Evolutionary conservation across 2,888 invertebrate genomes (phyloP).

Genomic region (Dicyrtomina minuta): DNA sequence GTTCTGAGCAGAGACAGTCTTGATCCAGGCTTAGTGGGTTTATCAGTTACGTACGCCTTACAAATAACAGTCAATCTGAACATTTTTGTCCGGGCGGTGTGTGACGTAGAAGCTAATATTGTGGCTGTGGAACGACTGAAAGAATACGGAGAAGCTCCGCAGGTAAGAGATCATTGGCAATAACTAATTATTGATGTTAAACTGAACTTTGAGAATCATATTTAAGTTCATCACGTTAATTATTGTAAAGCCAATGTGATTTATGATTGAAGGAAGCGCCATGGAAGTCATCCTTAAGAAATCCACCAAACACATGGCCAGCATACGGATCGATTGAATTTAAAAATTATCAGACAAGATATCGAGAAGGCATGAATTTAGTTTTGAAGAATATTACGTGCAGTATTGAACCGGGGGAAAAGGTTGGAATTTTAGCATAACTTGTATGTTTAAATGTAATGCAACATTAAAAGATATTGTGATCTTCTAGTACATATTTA

Average conservation of each 20-base stretch:
- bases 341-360: conserved; percentile 57
- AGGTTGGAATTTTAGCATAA: too few relatives aligned
- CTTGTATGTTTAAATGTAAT: too few relatives aligned
- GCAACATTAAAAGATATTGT: too few relatives aligned
- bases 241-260: not conserved
- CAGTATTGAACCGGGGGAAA: conserved; percentile 57
- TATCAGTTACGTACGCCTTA: conserved; percentile 81
- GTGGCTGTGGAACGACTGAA: conserved; percentile 96
- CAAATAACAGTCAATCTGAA: conserved; percentile 93
- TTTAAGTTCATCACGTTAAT: not conserved
- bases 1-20: too few relatives aligned
- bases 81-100: conserved; percentile 93
- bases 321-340: too few relatives aligned
- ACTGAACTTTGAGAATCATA: not conserved
- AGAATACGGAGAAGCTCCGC: conserved; percentile 85
- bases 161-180: conserved; percentile 60
- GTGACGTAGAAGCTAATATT: conserved; percentile 95
- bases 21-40: too few relatives aligned
- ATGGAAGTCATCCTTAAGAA: conserved; percentile 50
- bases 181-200: too few relatives aligned
- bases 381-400: conserved; percentile 58
- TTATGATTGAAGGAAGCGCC: conserved; percentile 53
- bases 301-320: conserved; percentile 57
- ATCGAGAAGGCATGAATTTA: conserved; percentile 59
- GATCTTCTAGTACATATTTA: too few relatives aligned